Conservation (phyloP, 30 jellyfish, hydroid and myxozoan genomes). For the Hydractinia symbiolongicarpus region DNA sequence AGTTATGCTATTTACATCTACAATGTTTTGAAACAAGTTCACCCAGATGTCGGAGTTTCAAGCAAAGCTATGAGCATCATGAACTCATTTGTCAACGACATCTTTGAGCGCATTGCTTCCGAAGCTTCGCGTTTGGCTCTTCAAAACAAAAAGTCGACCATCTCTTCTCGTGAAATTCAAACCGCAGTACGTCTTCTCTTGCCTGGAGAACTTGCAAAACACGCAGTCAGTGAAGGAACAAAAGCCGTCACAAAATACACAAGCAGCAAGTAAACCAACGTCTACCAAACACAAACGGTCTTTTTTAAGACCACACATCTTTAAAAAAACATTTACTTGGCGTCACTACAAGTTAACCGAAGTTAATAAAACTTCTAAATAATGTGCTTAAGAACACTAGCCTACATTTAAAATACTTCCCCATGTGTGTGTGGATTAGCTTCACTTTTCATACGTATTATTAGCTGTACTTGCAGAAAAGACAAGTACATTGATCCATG, state of each 20-base stretch:
- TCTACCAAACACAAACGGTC: background rate
- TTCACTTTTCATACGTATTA: too few relatives aligned
- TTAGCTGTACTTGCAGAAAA: too few relatives aligned
- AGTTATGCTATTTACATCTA: slow-evolving; percentile 78
- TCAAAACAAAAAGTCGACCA: slow-evolving; percentile 81
- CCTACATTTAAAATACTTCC: too few relatives aligned
- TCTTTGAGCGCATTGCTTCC: slow-evolving; percentile 90
- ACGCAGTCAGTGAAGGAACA: slow-evolving; percentile 96
- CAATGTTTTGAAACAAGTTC: slow-evolving; percentile 95
- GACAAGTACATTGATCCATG: too few relatives aligned
- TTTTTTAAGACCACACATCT: slow-evolving; percentile 11
- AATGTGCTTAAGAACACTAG: too few relatives aligned
- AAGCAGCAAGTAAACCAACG: slow-evolving; percentile 47
- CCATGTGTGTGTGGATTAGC: too few relatives aligned
- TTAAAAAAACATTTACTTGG: background rate
- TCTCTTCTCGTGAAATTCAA: slow-evolving; percentile 85
- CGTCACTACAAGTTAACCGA: too few relatives aligned
- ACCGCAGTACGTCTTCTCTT: slow-evolving; percentile 86
- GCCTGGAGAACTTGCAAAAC: slow-evolving; percentile 95
- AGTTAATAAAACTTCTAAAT: too few relatives aligned
- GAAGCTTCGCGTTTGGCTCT: slow-evolving; percentile 94
- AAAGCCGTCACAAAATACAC: slow-evolving; percentile 97
- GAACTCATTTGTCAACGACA: slow-evolving; percentile 92
- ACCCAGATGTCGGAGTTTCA: slow-evolving; percentile 90
- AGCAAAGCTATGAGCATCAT: slow-evolving; percentile 96